A percentile compares a stretch with the other conserved stretches of the same genome.
Evolutionary conservation across 1,140 invertebrate genomes (phyloP).

Genomic region (Tetragnatha versicolor): DNA sequence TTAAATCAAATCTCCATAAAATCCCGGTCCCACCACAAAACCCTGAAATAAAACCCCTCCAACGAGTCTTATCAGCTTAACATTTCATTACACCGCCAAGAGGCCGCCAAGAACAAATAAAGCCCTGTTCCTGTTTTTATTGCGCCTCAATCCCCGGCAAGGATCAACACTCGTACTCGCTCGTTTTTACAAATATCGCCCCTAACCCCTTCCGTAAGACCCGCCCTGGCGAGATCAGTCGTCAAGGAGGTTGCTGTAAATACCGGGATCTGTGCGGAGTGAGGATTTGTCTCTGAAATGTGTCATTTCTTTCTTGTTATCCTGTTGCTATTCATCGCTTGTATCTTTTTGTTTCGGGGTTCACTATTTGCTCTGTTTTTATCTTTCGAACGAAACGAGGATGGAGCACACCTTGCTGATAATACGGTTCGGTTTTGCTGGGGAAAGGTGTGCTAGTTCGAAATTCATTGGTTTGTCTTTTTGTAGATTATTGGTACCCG

Average conservation of each 20-base stretch:
- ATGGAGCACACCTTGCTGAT: no score
- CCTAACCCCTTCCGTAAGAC: constrained; percentile 10
- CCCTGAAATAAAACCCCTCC: background rate
- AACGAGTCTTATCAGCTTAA: constrained; percentile 16
- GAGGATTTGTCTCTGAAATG: constrained; percentile 42
- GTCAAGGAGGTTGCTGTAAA: constrained; percentile 30
- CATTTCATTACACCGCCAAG: constrained; percentile 19
- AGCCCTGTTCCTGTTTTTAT: constrained; percentile 38
- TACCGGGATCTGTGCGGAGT: background rate
- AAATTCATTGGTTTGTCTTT: background rate
- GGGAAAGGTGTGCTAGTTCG: background rate
- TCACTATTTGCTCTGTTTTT: background rate
- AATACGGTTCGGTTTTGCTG: background rate
- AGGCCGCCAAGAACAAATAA: constrained; percentile 18
- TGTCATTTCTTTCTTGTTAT: constrained; percentile 32
- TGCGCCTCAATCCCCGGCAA: constrained; percentile 13
- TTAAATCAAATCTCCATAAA: background rate
- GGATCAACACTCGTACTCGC: constrained; percentile 30
- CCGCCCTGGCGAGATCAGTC: constrained; percentile 25
- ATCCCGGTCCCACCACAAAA: background rate
- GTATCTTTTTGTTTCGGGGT: background rate
- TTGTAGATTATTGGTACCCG: background rate
- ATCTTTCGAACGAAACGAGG: background rate
- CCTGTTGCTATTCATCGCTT: constrained; percentile 12
- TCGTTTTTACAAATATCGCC: constrained; percentile 34